phyloP scores from a whole-genome alignment of 2,113 vertebrate genomes.

The Butorides virescens region DNA sequence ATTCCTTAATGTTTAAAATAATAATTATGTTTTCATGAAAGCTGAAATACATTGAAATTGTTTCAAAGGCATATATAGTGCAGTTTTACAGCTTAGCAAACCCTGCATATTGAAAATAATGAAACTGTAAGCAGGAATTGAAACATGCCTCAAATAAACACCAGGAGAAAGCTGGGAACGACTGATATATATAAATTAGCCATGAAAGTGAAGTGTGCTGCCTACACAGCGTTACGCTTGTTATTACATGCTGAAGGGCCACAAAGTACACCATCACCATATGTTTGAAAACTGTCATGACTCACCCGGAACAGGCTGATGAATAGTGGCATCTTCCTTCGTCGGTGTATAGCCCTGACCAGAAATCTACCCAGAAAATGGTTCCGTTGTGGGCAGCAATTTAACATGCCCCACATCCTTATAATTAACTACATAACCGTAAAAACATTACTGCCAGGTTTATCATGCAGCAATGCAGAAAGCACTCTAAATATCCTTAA shows the following conservation, averaged over 20 bases:
- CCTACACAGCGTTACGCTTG: background rate
- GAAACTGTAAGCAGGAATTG: background rate
- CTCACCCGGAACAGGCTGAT: background rate
- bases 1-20: background rate
- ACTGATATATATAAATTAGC: conserved; percentile 2
- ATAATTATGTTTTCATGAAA: background rate
- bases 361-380: background rate
- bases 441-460: background rate
- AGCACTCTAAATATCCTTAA: background rate
- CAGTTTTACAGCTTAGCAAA: background rate
- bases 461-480: background rate
- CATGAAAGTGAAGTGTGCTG: conserved; percentile 19
- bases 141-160: background rate
- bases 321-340: background rate
- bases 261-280: background rate
- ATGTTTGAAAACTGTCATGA: conserved; percentile 16
- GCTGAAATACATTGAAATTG: background rate
- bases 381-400: background rate
- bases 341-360: background rate
- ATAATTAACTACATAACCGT: background rate
- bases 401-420: background rate
- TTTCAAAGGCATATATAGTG: background rate
- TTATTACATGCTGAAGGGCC: background rate
- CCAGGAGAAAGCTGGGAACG: background rate
- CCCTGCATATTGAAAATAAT: background rate